Percentiles rank a stretch among this genome's conserved stretches.
These are phyloP conservation scores for Dolichallabes microphthalmus DNA, from an alignment of 2,113 vertebrate genomes.

Conservation along the genomic window DNA sequence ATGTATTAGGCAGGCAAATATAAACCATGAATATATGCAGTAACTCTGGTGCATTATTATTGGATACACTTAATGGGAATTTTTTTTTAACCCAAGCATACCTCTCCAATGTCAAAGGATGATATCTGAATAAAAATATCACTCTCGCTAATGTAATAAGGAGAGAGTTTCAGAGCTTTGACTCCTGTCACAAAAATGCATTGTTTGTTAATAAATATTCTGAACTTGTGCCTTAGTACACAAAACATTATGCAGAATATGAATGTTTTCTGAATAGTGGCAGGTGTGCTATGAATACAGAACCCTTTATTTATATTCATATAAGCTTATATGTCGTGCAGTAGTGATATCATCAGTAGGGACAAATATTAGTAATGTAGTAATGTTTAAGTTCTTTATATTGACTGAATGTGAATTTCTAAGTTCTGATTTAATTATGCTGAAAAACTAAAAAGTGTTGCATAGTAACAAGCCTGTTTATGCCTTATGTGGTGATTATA, in stretches of 20 bases:
- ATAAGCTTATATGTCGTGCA: not conserved
- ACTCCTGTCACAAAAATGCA: slow-evolving; percentile 6
- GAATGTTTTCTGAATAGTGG: not conserved
- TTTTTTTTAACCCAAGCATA: not conserved
- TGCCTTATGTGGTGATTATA: not conserved
- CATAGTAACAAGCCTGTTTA: not conserved
- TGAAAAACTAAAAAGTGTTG: not conserved
- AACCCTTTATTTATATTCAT: not conserved
- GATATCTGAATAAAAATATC: slow-evolving; percentile 20
- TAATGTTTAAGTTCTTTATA: not conserved
- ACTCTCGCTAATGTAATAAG: not conserved
- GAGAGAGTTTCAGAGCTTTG: slow-evolving; percentile 11
- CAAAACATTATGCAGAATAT: not conserved
- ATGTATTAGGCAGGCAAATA: slow-evolving; percentile 23
- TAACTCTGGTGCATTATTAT: slow-evolving; percentile 41
- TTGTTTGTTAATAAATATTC: slow-evolving; percentile 18
- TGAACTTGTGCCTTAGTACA: not conserved
- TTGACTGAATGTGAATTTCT: not conserved
- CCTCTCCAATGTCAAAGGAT: not conserved
- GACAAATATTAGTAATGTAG: not conserved
- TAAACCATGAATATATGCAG: slow-evolving; percentile 46
- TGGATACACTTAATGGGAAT: not conserved
- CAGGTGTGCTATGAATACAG: not conserved
- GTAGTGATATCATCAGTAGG: not conserved
- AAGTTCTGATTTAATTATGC: not conserved